A percentile compares a stretch with the other conserved stretches of the same genome.
phyloP scores from a whole-genome alignment of 1,140 invertebrate species.

The Drosophila murphyi region DNA sequence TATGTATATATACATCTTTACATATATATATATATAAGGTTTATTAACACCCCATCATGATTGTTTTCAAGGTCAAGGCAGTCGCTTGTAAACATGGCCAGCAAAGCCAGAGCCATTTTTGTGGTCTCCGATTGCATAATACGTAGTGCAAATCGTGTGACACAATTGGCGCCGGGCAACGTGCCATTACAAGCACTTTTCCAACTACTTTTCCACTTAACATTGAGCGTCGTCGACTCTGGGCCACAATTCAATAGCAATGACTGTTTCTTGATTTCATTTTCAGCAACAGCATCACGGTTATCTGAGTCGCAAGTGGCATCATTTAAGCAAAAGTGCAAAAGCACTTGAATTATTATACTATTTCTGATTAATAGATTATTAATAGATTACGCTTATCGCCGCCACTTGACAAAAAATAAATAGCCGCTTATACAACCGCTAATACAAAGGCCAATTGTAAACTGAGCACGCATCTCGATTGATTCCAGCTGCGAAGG shows the following conservation, averaged over 20 bases:
- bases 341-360: neutral
- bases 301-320: no score
- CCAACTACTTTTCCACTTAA: conserved; percentile 8
- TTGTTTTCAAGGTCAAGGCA: conserved; percentile 55
- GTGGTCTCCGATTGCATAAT: conserved; percentile 40
- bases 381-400: neutral
- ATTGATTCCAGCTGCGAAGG: neutral
- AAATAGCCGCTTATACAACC: conserved; percentile 3
- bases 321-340: no score
- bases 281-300: no score
- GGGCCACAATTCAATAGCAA: conserved; percentile 49
- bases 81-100: no score
- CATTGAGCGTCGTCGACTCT: conserved; percentile 34
- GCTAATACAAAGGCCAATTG: conserved; percentile 42
- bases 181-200: conserved; percentile 22
- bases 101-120: conserved; percentile 3
- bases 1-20: no score
- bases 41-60: conserved; percentile 22
- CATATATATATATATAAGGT: neutral
- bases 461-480: conserved; percentile 40
- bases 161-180: conserved; percentile 4
- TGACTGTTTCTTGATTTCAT: neutral
- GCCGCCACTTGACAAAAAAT: conserved; percentile 1
- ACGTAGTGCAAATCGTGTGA: conserved; percentile 27
- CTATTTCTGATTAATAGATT: neutral